These are phyloP conservation scores for Piprites chloris DNA, from an alignment of 2,113 vertebrate species.

Conservation along the genomic window DNA sequence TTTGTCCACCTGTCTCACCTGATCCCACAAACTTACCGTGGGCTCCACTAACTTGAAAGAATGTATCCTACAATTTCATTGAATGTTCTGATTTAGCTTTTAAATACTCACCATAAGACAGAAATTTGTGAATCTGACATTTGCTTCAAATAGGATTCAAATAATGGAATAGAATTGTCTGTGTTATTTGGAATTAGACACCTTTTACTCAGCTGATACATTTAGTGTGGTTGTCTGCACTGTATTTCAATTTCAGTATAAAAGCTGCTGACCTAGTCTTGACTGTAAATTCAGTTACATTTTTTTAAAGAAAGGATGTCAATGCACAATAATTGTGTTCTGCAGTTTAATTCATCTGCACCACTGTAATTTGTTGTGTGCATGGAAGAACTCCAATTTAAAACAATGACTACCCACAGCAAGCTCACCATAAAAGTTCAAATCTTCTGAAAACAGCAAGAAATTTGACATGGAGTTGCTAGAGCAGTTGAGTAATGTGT, in stretches of 20 bases:
- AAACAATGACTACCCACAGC: not conserved
- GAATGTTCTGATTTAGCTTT: not conserved
- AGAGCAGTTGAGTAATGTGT: not conserved
- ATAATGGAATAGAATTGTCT: not conserved
- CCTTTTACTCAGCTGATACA: not conserved
- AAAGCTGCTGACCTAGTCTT: not conserved
- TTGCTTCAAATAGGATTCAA: not conserved
- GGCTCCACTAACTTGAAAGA: not conserved
- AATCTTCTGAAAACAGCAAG: not conserved
- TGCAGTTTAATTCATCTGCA: not conserved
- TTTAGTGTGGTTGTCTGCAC: not conserved
- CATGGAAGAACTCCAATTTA: not conserved
- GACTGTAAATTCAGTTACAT: not conserved
- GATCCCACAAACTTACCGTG: not conserved
- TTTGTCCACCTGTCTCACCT: fast-evolving
- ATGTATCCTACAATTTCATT: not conserved
- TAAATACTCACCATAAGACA: not conserved
- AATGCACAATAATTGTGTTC: not conserved
- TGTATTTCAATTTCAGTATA: not conserved
- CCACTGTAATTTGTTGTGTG: not conserved
- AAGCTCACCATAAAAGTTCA: not conserved
- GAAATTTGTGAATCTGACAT: not conserved
- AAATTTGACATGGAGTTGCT: not conserved
- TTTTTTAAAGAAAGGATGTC: not conserved
- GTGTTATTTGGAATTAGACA: not conserved